These are phyloP conservation scores for Neopelma chrysocephalum DNA, from an alignment of 2,797 vertebrate genomes.

Conservation along the genomic window DNA sequence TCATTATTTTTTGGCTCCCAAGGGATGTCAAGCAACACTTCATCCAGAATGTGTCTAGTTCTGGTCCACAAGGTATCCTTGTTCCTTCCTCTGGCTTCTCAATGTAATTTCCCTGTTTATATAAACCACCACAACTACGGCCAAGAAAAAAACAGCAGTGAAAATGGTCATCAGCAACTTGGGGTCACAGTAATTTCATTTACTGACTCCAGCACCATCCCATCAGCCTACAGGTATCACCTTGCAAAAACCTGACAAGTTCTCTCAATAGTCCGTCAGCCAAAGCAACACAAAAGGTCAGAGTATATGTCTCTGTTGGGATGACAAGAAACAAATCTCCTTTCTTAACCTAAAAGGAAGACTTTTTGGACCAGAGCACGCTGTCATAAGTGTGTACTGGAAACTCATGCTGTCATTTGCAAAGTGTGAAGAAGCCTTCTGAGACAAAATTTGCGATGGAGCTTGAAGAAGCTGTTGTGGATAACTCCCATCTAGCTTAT, in stretches of 20 bases:
- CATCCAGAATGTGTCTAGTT: background rate
- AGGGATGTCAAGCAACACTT: background rate
- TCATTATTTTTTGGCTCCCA: slow-evolving; percentile 6
- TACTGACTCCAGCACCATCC: background rate
- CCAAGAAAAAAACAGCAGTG: background rate
- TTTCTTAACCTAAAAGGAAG: background rate
- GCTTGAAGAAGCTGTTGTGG: background rate
- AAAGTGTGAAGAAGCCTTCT: background rate
- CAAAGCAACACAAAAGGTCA: background rate
- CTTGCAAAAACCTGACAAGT: background rate
- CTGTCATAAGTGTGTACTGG: background rate
- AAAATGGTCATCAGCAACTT: background rate
- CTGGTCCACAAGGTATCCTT: background rate
- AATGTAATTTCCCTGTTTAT: background rate
- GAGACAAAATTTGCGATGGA: background rate
- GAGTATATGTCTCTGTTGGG: background rate
- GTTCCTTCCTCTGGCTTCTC: background rate
- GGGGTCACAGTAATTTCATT: background rate
- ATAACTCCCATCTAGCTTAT: background rate
- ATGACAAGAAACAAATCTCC: background rate
- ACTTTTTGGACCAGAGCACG: background rate
- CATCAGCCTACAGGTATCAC: background rate
- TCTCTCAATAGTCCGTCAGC: background rate
- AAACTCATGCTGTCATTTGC: background rate
- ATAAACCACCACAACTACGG: background rate